phyloP scores from a whole-genome alignment of 2,113 vertebrate genomes.

The Pagrus major region DNA sequence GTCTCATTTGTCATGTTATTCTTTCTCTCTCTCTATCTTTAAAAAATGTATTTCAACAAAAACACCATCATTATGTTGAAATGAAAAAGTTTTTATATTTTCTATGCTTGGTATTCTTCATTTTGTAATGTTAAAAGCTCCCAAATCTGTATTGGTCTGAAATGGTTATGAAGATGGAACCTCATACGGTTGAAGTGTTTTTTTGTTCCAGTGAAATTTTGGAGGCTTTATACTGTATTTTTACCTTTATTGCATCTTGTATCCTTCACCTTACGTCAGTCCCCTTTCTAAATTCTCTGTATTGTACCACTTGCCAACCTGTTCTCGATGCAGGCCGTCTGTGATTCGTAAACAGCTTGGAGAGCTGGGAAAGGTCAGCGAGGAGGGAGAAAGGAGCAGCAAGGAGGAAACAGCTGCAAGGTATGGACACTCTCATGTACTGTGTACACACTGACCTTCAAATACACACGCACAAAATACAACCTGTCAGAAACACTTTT shows the following conservation, averaged over 20 bases:
- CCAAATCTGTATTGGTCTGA: too few relatives aligned
- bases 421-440: constrained; percentile 70
- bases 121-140: too few relatives aligned
- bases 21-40: too few relatives aligned
- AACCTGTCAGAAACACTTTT: not conserved
- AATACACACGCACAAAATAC: not conserved
- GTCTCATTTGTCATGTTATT: too few relatives aligned
- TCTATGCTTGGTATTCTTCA: too few relatives aligned
- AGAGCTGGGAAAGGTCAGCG: constrained; percentile 87
- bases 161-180: too few relatives aligned
- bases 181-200: too few relatives aligned
- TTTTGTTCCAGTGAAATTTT: not conserved
- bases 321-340: constrained; percentile 78
- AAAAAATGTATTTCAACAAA: too few relatives aligned
- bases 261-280: not conserved
- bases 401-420: constrained; percentile 86
- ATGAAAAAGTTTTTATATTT: too few relatives aligned
- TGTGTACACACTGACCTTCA: not conserved
- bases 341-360: constrained; percentile 81
- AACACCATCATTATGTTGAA: too few relatives aligned
- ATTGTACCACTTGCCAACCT: not conserved
- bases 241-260: not conserved
- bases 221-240: too few relatives aligned
- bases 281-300: not conserved
- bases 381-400: constrained; percentile 88